Evolutionary conservation across 2,888 invertebrate species (phyloP).

Genomic region (Thymelicus acteon): DNA sequence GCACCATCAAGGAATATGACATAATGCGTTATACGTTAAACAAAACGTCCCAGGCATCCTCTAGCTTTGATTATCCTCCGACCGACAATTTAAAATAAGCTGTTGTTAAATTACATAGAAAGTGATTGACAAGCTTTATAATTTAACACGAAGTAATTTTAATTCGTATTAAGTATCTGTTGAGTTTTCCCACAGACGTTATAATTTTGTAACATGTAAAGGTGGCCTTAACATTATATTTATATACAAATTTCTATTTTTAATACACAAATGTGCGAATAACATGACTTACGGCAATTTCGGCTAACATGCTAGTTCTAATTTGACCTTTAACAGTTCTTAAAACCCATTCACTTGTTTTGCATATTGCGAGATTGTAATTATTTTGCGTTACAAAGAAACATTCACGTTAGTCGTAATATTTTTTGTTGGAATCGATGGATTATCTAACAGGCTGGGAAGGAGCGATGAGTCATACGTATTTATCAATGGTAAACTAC

Average conservation of each 20-base stretch:
- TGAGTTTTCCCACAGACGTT: no score
- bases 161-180: no score
- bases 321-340: constrained; percentile 44
- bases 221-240: no score
- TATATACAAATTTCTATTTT: background rate
- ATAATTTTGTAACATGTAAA: no score
- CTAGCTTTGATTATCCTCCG: background rate
- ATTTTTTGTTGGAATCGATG: constrained; percentile 39
- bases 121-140: background rate
- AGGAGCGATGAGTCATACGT: constrained; percentile 42
- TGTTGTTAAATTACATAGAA: background rate
- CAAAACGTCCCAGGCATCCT: background rate
- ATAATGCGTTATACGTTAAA: background rate
- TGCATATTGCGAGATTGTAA: constrained; percentile 8
- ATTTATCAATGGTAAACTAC: constrained; percentile 30
- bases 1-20: background rate
- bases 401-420: constrained; percentile 32
- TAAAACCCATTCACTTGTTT: constrained; percentile 33
- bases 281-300: constrained; percentile 37
- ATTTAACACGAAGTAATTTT: no score
- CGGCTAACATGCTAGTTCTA: constrained; percentile 41
- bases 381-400: constrained; percentile 12
- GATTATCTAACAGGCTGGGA: constrained; percentile 38
- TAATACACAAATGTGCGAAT: background rate
- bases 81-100: background rate